phyloP scores from a whole-genome alignment of 2,888 invertebrate genomes.

The Plagodis pulveraria region DNA sequence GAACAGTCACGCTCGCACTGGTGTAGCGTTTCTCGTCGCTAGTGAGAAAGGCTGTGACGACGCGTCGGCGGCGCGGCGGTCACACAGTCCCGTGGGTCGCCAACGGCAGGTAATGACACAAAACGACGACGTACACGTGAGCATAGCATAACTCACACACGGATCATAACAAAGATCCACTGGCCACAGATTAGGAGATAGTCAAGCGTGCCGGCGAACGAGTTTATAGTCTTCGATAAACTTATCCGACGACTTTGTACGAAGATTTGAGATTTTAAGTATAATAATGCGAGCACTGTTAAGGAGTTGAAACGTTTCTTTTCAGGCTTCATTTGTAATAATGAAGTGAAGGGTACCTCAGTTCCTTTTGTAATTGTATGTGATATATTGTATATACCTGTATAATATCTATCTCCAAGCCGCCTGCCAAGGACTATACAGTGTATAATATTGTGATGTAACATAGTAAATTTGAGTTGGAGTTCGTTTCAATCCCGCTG shows the following conservation, averaged over 20 bases:
- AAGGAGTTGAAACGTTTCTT: neutral
- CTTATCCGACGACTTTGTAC: constrained; percentile 18
- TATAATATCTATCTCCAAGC: too few species aligned
- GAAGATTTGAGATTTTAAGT: neutral
- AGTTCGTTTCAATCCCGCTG: too few species aligned
- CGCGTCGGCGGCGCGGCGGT: constrained; percentile 56
- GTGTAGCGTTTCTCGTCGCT: constrained; percentile 42
- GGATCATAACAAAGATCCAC: constrained; percentile 62
- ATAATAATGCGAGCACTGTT: neutral
- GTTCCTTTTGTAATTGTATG: too few species aligned
- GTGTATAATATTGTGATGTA: too few species aligned
- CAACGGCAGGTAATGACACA: constrained; percentile 70
- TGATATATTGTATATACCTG: too few species aligned
- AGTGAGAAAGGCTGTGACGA: constrained; percentile 48
- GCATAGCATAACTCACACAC: constrained; percentile 57
- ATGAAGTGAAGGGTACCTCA: too few species aligned
- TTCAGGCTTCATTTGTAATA: too few species aligned
- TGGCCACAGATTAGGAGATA: constrained; percentile 28
- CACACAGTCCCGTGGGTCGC: constrained; percentile 57
- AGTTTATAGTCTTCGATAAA: constrained; percentile 29
- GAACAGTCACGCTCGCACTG: neutral
- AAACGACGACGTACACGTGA: constrained; percentile 62
- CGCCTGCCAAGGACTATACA: too few species aligned
- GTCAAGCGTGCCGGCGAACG: constrained; percentile 29
- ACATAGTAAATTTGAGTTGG: too few species aligned